Base-by-base conservation (phyloP, 2,113 vertebrate genomes). In the Furnarius figulus region DNA sequence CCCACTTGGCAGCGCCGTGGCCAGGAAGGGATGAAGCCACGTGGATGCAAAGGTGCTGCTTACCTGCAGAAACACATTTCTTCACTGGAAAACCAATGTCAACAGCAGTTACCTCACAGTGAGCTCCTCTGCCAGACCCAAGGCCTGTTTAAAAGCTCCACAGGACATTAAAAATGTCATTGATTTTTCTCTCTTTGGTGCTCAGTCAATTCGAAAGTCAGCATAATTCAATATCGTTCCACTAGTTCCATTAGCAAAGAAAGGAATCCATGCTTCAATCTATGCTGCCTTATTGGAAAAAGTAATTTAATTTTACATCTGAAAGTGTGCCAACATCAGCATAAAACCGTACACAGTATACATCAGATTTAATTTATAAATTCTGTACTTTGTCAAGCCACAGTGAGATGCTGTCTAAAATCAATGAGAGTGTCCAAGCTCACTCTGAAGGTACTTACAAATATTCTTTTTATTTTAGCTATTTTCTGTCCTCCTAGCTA, bases 231-330 rank as follows among this genome's bases (percentile, higher is more conserved):
- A 95, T 96, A 81, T 85, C 93, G 83, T 95, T 75, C 88, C 96
- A 93, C 87, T 84, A 67, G 92, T 53, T 93, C 89, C 81, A 96
- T 97, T 95, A 97, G 92, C 89, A 88, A 93, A 93, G 85, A 96
- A 95, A 97, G 91, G 94, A 96, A 91, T 94, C 79, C 59, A 33
- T 55, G 93, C 87, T 76, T 97, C 92, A 93, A 50, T 96, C 93
- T 78, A 8, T 4, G 85, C 73, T 95, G 88, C 93, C 62, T 92
- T 96, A 94, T 79, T 90, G 78, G 87, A 92, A 93, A 95, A 91
- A 83, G 87, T 97, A 98, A 97, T 96, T 96, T 93, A 95, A 97
- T 96, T 97, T 95, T 85, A 95, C 82, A 93, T 93, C 90, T 96
- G 96, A 96, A 89, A 88, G 87, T 73, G 94, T 94, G 96, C 95